These are phyloP conservation scores for Dascillus cervinus DNA, from an alignment of 2,888 invertebrate genomes.

Conservation along the genomic window DNA sequence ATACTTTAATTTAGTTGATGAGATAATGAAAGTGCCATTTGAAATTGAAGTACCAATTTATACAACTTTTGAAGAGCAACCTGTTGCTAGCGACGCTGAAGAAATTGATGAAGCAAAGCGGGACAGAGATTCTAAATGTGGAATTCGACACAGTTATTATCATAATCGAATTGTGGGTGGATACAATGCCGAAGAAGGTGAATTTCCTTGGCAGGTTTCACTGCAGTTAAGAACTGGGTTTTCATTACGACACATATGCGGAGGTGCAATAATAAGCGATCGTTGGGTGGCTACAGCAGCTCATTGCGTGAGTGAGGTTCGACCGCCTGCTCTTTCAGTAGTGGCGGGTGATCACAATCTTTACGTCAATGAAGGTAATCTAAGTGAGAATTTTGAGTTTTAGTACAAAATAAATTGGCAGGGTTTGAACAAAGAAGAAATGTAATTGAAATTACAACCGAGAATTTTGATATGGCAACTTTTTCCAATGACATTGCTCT, in stretches of 20 bases:
- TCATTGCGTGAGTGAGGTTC: constrained; percentile 22
- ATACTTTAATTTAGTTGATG: background rate
- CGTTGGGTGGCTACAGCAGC: constrained; percentile 28
- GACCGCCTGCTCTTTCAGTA: constrained; percentile 14
- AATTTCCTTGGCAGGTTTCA: constrained; percentile 29
- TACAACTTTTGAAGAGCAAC: background rate
- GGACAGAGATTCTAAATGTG: constrained; percentile 10
- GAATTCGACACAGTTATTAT: constrained; percentile 17
- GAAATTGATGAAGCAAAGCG: background rate
- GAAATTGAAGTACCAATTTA: background rate
- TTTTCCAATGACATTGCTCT: constrained; percentile 26
- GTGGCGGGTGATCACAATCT: constrained; percentile 26
- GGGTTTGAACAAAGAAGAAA: constrained; percentile 22
- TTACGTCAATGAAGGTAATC: constrained; percentile 20
- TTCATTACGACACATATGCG: constrained; percentile 23
- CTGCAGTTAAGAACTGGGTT: constrained; percentile 18
- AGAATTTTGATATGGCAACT: constrained; percentile 21
- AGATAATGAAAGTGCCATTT: background rate
- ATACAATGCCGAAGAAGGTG: constrained; percentile 13
- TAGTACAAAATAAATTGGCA: constrained; percentile 8
- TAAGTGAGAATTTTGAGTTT: constrained; percentile 1
- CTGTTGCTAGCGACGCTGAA: background rate
- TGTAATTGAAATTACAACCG: constrained; percentile 16
- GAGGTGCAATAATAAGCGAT: constrained; percentile 23
- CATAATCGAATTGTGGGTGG: constrained; percentile 15